Conservation (phyloP, 2,113 vertebrate species). For the Neodon shergylaensis region DNA sequence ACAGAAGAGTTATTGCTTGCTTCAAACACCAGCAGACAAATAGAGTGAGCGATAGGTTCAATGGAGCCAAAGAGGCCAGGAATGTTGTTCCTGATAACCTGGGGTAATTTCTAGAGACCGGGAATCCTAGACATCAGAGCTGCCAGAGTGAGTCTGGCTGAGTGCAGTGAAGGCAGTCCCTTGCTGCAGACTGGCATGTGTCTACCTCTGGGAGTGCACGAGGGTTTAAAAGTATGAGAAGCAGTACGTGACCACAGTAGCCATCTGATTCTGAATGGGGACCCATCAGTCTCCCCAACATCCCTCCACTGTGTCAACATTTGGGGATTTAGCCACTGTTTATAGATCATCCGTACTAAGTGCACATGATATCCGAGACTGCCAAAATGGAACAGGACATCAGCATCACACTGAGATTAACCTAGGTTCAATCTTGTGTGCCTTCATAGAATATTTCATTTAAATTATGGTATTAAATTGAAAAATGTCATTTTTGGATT, state of each 20-base stretch:
- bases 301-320: neutral
- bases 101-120: neutral
- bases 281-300: neutral
- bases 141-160: neutral
- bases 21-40: constrained; percentile 6
- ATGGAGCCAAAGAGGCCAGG: neutral
- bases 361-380: neutral
- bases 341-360: neutral
- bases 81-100: neutral
- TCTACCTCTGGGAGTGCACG: neutral
- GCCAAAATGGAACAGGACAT: neutral
- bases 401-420: neutral
- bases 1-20: neutral
- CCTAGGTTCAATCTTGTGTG: constrained; percentile 37
- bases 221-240: too few relatives aligned
- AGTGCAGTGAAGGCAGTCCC: neutral
- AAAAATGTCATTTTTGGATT: constrained; percentile 41
- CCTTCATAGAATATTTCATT: constrained; percentile 19
- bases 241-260: neutral
- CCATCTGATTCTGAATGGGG: neutral
- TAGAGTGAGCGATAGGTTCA: neutral
- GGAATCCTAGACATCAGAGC: neutral
- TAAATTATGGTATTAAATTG: constrained; percentile 23
- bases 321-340: neutral
- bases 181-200: too few relatives aligned